A percentile compares a stretch with the other conserved stretches of the same genome.
phyloP scores from a whole-genome alignment of 2,888 invertebrate species.

The Dermolepida albohirtum region DNA sequence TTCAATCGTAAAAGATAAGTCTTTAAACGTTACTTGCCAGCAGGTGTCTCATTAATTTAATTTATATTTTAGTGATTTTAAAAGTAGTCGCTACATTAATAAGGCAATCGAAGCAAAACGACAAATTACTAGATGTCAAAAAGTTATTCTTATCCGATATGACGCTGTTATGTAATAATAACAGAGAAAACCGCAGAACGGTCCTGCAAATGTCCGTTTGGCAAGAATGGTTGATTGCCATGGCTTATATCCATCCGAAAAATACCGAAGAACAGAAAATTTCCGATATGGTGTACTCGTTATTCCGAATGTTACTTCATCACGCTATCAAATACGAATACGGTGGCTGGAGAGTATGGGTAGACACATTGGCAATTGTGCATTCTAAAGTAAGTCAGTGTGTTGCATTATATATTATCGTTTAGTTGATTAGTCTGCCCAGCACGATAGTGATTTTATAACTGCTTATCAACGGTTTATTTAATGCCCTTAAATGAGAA shows the following conservation, averaged over 20 bases:
- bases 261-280: slow-evolving; percentile 95
- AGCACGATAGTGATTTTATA: slow-evolving; percentile 5
- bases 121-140: slow-evolving; percentile 91
- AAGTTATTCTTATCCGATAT: slow-evolving; percentile 97
- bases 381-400: slow-evolving; percentile 88
- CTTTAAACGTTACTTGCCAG: slow-evolving; percentile 1
- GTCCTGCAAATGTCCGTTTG: slow-evolving; percentile 99
- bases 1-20: not conserved
- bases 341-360: slow-evolving; percentile 99
- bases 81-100: slow-evolving; percentile 98
- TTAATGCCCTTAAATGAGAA: slow-evolving; percentile 4
- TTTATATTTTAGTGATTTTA: slow-evolving; percentile 83
- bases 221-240: slow-evolving; percentile 99
- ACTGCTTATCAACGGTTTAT: not conserved
- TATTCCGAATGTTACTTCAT: slow-evolving; percentile 97
- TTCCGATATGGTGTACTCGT: slow-evolving; percentile 97
- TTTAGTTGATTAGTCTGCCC: not conserved
- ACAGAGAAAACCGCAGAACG: slow-evolving; percentile 95
- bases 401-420: not conserved
- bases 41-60: slow-evolving; percentile 14
- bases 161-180: slow-evolving; percentile 97
- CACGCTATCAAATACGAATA: slow-evolving; percentile 99
- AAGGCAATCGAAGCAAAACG: slow-evolving; percentile 94
- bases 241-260: slow-evolving; percentile 98
- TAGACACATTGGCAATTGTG: slow-evolving; percentile 98